phyloP scores from a whole-genome alignment of 1,140 invertebrate genomes.

The Camponotus vicinus region DNA sequence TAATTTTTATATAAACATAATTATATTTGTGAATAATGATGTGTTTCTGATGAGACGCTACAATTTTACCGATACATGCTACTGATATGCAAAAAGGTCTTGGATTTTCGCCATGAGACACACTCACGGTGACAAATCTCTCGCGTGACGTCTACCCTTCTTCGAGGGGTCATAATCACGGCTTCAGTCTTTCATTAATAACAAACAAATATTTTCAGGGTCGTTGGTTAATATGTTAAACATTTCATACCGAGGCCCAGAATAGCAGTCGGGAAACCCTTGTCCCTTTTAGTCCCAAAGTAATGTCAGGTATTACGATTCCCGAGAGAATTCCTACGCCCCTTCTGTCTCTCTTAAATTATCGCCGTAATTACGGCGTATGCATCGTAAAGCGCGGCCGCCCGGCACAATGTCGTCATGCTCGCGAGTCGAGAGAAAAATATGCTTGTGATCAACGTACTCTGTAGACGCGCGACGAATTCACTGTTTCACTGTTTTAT shows the following conservation, averaged over 20 bases:
- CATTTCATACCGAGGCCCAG: constrained; percentile 65
- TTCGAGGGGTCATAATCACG: constrained; percentile 68
- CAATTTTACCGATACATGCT: neutral
- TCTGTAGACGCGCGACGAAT: constrained; percentile 33
- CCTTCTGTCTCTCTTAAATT: constrained; percentile 75
- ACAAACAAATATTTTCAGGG: constrained; percentile 68
- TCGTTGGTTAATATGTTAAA: constrained; percentile 72
- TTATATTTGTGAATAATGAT: neutral
- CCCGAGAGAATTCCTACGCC: constrained; percentile 70
- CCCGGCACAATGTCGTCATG: constrained; percentile 47
- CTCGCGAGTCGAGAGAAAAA: constrained; percentile 46
- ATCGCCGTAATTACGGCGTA: constrained; percentile 82
- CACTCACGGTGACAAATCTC: constrained; percentile 9
- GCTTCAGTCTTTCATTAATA: constrained; percentile 66
- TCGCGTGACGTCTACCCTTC: constrained; percentile 45
- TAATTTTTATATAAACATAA: neutral
- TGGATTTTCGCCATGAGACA: constrained; percentile 3
- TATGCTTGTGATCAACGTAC: constrained; percentile 43
- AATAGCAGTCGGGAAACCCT: constrained; percentile 60
- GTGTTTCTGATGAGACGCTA: neutral
- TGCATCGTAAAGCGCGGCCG: constrained; percentile 67
- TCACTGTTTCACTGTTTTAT: constrained; percentile 41
- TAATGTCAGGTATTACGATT: constrained; percentile 81
- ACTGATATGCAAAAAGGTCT: neutral
- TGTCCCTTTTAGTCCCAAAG: constrained; percentile 66